A percentile compares a stretch with the other conserved stretches of the same genome.
Evolutionary conservation across 1,140 invertebrate species (phyloP).

Genomic region (Plutomurus gul): DNA sequence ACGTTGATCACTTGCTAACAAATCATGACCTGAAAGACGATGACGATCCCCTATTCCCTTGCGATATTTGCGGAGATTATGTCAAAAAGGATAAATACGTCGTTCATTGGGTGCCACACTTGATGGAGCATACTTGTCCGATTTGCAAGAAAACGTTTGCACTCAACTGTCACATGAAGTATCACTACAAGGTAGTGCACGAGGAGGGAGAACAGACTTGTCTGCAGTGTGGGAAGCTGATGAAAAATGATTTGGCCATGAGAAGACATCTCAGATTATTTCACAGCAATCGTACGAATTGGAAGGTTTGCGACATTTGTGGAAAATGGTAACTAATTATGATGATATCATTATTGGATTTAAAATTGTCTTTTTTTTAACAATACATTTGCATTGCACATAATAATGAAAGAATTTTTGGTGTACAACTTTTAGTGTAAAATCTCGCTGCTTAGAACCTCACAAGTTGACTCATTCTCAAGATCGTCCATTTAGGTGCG

Average conservation of each 20-base stretch:
- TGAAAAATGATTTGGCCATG: constrained; percentile 47
- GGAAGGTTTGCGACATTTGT: constrained; percentile 46
- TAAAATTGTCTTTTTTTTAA: too few species aligned
- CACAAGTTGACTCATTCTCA: constrained; percentile 43
- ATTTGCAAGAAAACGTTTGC: constrained; percentile 44
- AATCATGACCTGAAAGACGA: constrained; percentile 3
- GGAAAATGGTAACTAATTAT: constrained; percentile 33
- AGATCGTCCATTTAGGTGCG: constrained; percentile 43
- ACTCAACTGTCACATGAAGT: constrained; percentile 45
- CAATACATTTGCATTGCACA: too few species aligned
- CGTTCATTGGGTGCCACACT: constrained; percentile 43
- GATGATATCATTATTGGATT: not conserved
- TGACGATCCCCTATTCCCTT: constrained; percentile 36
- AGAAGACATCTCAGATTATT: constrained; percentile 38
- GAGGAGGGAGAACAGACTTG: constrained; percentile 39
- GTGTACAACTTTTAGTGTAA: constrained; percentile 11
- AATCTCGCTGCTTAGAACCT: constrained; percentile 43
- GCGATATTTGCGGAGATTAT: constrained; percentile 43
- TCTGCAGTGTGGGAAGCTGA: constrained; percentile 35
- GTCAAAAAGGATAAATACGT: constrained; percentile 41
- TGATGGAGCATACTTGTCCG: constrained; percentile 42
- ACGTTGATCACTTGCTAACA: constrained; percentile 30
- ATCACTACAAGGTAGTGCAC: constrained; percentile 45
- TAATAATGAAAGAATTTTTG: not conserved
- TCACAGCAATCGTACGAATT: constrained; percentile 41